These are phyloP conservation scores for Campoplex nolae DNA, from an alignment of 2,888 invertebrate species.

Conservation along the genomic window DNA sequence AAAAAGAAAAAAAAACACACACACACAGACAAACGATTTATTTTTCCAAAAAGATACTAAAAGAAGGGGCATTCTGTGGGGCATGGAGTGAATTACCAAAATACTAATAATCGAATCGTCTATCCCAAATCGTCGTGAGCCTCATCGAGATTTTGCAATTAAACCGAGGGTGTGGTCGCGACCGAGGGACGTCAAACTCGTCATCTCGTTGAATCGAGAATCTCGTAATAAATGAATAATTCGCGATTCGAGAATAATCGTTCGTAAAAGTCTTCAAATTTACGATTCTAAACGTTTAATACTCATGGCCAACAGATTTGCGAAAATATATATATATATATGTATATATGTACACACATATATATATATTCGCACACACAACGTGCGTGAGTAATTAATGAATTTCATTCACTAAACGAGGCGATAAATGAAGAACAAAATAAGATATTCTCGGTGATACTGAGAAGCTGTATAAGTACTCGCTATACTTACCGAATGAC, in stretches of 20 bases:
- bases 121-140: constrained; percentile 41
- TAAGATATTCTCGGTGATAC: constrained; percentile 62
- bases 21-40: constrained; percentile 39
- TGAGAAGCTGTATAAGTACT: constrained; percentile 68
- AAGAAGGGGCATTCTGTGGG: constrained; percentile 61
- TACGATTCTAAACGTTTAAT: constrained; percentile 41
- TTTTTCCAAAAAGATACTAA: constrained; percentile 49
- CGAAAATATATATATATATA: background rate
- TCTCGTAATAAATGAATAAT: constrained; percentile 50
- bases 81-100: constrained; percentile 63
- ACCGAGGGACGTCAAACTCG: constrained; percentile 46
- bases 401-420: constrained; percentile 58
- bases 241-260: constrained; percentile 41
- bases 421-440: constrained; percentile 43
- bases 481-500: constrained; percentile 77
- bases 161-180: constrained; percentile 47
- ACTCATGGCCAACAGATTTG: constrained; percentile 25
- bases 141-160: constrained; percentile 42
- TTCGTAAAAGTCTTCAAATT: constrained; percentile 13
- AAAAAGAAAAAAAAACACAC: no score
- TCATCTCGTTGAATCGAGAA: constrained; percentile 56
- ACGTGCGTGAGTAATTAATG: constrained; percentile 46
- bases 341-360: no score
- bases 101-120: constrained; percentile 48
- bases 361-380: background rate